Conservation (phyloP, 2,113 vertebrate genomes). For the Lepisosteus oculatus region DNA sequence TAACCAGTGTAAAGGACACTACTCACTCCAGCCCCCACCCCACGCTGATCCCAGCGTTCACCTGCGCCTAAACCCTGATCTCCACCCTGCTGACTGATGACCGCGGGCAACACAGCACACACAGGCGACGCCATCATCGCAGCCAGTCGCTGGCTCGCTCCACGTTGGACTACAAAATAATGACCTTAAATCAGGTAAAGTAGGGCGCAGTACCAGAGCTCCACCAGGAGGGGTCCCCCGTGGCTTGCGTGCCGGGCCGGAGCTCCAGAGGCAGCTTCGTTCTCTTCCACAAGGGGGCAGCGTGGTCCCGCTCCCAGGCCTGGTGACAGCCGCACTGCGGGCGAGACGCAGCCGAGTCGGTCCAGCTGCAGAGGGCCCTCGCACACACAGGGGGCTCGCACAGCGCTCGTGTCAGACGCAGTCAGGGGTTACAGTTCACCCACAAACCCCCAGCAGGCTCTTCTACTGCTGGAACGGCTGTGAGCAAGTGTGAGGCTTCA, state of each 20-base stretch:
- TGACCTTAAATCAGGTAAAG: not conserved
- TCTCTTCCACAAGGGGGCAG: constrained; percentile 13
- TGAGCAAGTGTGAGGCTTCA: not conserved
- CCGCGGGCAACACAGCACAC: too few relatives aligned
- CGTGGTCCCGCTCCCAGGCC: not conserved
- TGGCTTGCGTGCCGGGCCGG: not conserved
- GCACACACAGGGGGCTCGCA: not conserved
- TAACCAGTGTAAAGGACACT: too few relatives aligned
- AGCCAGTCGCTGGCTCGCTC: too few relatives aligned
- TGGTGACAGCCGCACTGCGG: not conserved
- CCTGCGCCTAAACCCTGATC: too few relatives aligned
- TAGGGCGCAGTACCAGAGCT: constrained; percentile 21
- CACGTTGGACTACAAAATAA: not conserved
- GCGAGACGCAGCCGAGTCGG: not conserved
- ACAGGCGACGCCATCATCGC: too few relatives aligned
- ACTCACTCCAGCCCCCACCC: too few relatives aligned
- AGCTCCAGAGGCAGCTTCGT: not conserved
- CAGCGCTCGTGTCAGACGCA: not conserved
- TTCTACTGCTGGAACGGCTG: not conserved
- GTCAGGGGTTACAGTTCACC: not conserved
- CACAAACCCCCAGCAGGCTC: not conserved
- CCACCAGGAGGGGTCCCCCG: constrained; percentile 14
- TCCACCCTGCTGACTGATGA: too few relatives aligned
- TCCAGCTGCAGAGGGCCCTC: not conserved
- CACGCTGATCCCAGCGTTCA: too few relatives aligned